Conservation (phyloP, 2,113 vertebrate species). For the Chauna torquata region DNA sequence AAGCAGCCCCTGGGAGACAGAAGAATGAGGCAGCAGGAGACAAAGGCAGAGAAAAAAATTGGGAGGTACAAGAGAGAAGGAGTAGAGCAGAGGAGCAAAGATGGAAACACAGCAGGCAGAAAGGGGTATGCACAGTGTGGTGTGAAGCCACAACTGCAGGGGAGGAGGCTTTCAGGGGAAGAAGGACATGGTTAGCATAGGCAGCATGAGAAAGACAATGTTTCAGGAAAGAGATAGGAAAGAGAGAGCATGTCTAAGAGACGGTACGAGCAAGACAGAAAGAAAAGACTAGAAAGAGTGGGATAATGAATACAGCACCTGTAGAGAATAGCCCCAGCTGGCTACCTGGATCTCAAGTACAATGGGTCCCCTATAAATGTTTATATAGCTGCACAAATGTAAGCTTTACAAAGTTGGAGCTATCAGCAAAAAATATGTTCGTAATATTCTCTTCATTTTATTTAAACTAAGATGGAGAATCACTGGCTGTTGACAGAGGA, state of each 20-base stretch:
- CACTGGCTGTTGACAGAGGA: not conserved
- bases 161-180: not conserved
- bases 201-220: not conserved
- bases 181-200: not conserved
- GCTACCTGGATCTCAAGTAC: not conserved
- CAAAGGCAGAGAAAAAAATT: not conserved
- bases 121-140: not conserved
- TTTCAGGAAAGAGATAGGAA: not conserved
- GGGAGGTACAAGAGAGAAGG: conserved; percentile 1
- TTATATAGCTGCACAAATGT: not conserved
- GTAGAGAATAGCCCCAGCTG: not conserved
- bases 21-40: conserved; percentile 34
- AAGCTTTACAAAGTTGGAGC: not conserved
- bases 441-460: not conserved
- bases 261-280: not conserved
- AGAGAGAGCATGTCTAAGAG: not conserved
- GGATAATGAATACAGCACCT: not conserved
- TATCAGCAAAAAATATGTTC: not conserved
- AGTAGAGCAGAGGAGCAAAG: not conserved
- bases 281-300: not conserved
- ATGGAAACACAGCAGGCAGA: not conserved
- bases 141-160: not conserved
- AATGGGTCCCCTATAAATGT: not conserved
- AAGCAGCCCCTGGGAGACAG: conserved; percentile 54
- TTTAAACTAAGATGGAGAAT: not conserved